Base-by-base conservation (phyloP, 2,113 vertebrate genomes). In the Echinops telfairi region DNA sequence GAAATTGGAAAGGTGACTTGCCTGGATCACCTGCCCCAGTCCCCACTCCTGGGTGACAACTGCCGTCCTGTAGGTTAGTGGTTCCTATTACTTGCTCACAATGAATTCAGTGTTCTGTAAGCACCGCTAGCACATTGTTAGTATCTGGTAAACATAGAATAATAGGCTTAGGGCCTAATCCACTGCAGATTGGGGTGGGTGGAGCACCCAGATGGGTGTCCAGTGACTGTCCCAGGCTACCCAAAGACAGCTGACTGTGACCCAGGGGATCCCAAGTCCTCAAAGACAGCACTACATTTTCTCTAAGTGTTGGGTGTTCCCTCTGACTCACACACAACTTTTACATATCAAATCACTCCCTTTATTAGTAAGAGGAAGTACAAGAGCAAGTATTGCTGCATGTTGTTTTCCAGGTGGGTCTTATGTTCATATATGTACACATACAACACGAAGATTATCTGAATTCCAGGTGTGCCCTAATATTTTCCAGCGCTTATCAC, bases 101-200 rank as follows among this genome's bases (percentile, higher is more conserved):
- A 7, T 82, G 36, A 20, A 60, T 22, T 70, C 12, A 31, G 80
- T 78, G 25, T 53, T 90, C 80, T 84, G 77, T 57, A 53, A 53
- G 27, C 14, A 33, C 33, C 58, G 19, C 36, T 14, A 40, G 71
- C 36, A 66, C 22, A 47, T 68, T 75, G 33, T 4, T 70, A 31
- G 60, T 33, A 15, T 60, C 73, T 70, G 33, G 64, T 83, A 83
- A 92, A 95, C 85, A 83, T 40, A 29, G 78, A 80, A 22, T 89
- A 92, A 78, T 64, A 66, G 86, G 86, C 89, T 79, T 95, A 93
- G 84, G 84, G 73, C 68, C 64, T 93, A 76, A 96, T 83, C 85
- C 31, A 53, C 3, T 68, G 25, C 36, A 73, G 47, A 78, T 43
- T 10, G 19, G 53, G n/a, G 71, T 20, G 71, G 71, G 20, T 14